phyloP scores from a whole-genome alignment of 2,888 invertebrate genomes.

The Monochamus alternatus region DNA sequence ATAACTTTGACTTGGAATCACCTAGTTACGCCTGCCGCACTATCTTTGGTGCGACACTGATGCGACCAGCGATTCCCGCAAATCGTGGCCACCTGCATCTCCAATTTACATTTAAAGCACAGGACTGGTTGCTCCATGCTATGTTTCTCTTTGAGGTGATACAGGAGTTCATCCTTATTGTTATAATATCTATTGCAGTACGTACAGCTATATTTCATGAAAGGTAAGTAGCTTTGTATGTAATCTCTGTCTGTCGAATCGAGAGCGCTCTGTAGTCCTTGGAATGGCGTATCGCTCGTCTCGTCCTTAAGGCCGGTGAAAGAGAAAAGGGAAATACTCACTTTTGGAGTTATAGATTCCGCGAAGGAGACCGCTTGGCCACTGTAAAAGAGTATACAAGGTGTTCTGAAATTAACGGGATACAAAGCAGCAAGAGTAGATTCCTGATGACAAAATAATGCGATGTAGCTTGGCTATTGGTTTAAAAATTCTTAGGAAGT shows the following conservation, averaged over 20 bases:
- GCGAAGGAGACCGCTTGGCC: conserved; percentile 42
- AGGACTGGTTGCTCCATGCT: conserved; percentile 47
- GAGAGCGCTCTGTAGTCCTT: conserved; percentile 20
- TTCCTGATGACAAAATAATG: no score
- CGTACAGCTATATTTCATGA: conserved; percentile 39
- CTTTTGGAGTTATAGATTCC: conserved; percentile 46
- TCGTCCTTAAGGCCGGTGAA: conserved; percentile 41
- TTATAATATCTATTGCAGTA: conserved; percentile 36
- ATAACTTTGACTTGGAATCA: background rate
- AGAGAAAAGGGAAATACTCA: conserved; percentile 29
- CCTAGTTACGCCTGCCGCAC: conserved; percentile 1
- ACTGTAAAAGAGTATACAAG: conserved; percentile 32
- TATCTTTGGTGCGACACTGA: conserved; percentile 14
- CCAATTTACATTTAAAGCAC: conserved; percentile 46
- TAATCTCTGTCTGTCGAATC: background rate
- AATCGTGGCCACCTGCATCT: conserved; percentile 36
- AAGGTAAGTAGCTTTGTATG: conserved; percentile 21
- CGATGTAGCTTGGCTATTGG: no score
- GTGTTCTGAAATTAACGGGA: no score
- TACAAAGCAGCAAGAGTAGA: no score
- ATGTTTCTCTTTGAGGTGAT: conserved; percentile 37
- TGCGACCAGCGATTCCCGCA: conserved; percentile 44
- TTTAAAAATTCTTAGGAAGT: no score
- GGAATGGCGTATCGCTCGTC: conserved; percentile 29
- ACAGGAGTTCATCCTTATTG: conserved; percentile 30